Base-by-base conservation (phyloP, 2,113 vertebrate genomes). In the Anhinga anhinga region DNA sequence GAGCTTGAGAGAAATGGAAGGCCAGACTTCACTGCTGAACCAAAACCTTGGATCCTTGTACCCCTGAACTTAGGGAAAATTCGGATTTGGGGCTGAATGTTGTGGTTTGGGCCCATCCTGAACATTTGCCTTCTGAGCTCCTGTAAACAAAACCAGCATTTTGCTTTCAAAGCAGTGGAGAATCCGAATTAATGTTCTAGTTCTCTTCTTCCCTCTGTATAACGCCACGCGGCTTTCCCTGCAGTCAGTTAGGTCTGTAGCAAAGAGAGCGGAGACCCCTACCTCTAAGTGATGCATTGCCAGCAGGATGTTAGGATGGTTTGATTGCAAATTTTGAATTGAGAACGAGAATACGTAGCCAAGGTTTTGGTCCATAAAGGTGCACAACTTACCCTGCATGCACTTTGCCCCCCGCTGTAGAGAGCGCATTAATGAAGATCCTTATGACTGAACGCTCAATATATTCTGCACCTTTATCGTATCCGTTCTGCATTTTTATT, bases 111-210 rank as follows among this genome's bases (percentile, higher is more conserved):
- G 25, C n/a, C 11, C 38, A 25, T 84, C 40, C 49, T 23, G 66
- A 74, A 42, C 74, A 45, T 27, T 93, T 56, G 61, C 50, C 55
- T 88, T 47, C 55, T 8, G 36, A 86, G 36, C 16, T 36, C 25
- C 50, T 52, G 34, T 66, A 91, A 95, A 74, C 66, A 82, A 82
- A 79, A 32, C 0, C 42, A 76, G 30, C 42, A 13, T 71, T 86
- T 92, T 78, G 66, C 76, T 86, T 91, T 36, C 76, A 88, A 82
- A 96, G 76, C 70, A 50, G 50, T 2, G 9, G 90, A 82, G 83
- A 63, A 40, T 3, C 73, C 6, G 0, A 62, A 29, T 88, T 73
- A 34, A 55, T 88, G 65, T 82, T 59, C 87, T 49, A 18, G 7
- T 77, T 86, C 70, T 86, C 59, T 53, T 38, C 80, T 59, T 73